phyloP scores from a whole-genome alignment of 2,888 invertebrate species.

The Dynastes grantii region DNA sequence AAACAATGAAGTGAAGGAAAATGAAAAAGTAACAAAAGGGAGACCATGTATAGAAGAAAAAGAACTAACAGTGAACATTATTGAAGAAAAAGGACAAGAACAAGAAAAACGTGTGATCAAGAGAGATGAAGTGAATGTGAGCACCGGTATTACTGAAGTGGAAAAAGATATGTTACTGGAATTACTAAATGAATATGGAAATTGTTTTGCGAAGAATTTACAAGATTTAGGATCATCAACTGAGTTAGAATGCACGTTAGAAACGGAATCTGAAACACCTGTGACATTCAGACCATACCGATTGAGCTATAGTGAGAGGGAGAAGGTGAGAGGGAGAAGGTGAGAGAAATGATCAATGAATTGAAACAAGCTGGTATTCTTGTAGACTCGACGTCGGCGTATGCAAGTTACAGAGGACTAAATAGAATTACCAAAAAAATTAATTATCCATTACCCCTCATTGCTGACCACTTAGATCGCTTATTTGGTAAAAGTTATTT shows the following conservation, averaged over 20 bases:
- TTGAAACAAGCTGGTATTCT: slow-evolving; percentile 25
- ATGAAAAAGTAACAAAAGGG: background rate
- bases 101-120: background rate
- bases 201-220: slow-evolving; percentile 11
- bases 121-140: background rate
- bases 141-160: background rate
- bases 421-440: slow-evolving; percentile 62
- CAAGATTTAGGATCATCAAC: background rate
- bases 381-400: slow-evolving; percentile 58
- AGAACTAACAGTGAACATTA: background rate
- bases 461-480: slow-evolving; percentile 59
- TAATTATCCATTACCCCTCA: slow-evolving; percentile 56
- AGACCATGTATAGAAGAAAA: background rate
- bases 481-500: slow-evolving; percentile 59
- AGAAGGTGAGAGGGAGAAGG: slow-evolving; percentile 52
- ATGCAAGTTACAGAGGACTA: slow-evolving; percentile 58
- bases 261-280: background rate
- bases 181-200: background rate
- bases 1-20: background rate
- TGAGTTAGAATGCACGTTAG: background rate
- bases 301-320: slow-evolving; percentile 55
- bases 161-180: background rate
- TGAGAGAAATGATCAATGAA: slow-evolving; percentile 56
- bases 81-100: background rate
- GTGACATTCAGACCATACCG: slow-evolving; percentile 55